A percentile compares a stretch with the other conserved stretches of the same genome.
phyloP scores from a whole-genome alignment of 2,888 invertebrate species.

The Conops quadrifasciatus region DNA sequence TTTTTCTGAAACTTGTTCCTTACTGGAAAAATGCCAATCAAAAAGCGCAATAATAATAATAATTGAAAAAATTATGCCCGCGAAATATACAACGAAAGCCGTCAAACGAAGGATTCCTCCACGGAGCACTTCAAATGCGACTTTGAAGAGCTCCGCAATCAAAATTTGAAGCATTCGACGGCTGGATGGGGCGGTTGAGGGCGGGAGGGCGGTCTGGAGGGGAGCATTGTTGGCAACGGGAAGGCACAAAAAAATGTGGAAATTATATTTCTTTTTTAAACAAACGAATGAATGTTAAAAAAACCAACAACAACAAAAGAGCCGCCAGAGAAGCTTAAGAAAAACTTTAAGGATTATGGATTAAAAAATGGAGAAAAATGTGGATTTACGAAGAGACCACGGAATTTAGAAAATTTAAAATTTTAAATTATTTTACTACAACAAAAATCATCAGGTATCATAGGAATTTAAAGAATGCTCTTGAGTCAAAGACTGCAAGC shows the following conservation, averaged over 20 bases:
- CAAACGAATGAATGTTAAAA: no score
- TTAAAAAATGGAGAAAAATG: conserved; percentile 1
- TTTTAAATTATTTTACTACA: conserved; percentile 1
- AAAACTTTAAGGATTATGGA: conserved; percentile 1
- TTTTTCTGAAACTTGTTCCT: no score
- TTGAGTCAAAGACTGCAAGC: no score
- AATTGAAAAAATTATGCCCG: conserved; percentile 35
- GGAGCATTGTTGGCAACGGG: neutral
- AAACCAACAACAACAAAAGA: neutral
- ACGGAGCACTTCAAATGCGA: conserved; percentile 31
- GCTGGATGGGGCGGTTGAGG: neutral
- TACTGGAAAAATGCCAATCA: conserved; percentile 37
- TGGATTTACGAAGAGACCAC: no score
- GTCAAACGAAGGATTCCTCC: conserved; percentile 20
- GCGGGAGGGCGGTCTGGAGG: neutral
- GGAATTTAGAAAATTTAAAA: neutral
- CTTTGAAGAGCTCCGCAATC: conserved; percentile 17
- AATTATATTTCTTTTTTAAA: neutral
- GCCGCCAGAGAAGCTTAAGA: neutral
- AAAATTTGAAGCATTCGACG: conserved; percentile 27
- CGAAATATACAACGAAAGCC: neutral
- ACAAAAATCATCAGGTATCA: neutral
- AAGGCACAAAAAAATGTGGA: neutral
- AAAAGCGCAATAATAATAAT: conserved; percentile 38
- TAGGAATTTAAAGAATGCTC: neutral